phyloP scores from a whole-genome alignment of 2,888 invertebrate genomes.

The Trichopria drosophilae region DNA sequence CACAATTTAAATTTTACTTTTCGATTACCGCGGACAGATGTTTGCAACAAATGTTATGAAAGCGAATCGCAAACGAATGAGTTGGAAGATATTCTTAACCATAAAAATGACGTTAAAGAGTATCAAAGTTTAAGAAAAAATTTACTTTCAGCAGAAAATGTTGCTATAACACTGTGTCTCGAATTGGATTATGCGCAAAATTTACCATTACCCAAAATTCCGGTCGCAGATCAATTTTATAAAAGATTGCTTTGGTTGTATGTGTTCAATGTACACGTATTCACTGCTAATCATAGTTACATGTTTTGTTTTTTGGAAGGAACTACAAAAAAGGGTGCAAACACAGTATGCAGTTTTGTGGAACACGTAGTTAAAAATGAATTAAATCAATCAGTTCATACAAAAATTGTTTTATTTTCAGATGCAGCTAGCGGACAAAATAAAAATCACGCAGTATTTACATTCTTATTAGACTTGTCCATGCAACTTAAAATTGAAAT shows the following conservation, averaged over 20 bases:
- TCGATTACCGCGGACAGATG: slow-evolving; percentile 10
- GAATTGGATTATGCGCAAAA: slow-evolving; percentile 28
- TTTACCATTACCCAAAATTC: slow-evolving; percentile 16
- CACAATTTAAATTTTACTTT: slow-evolving; percentile 17
- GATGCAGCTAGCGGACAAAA: slow-evolving; percentile 18
- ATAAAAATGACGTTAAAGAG: slow-evolving; percentile 1
- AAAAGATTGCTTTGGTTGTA: slow-evolving; percentile 20
- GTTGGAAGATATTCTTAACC: neutral
- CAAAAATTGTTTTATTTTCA: slow-evolving; percentile 15
- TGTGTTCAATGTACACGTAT: slow-evolving; percentile 24
- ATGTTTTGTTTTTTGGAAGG: slow-evolving; percentile 27
- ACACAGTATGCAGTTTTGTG: slow-evolving; percentile 18
- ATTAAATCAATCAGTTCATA: neutral
- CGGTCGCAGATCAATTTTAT: slow-evolving; percentile 22
- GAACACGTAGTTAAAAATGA: slow-evolving; percentile 14
- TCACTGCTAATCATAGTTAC: slow-evolving; percentile 19
- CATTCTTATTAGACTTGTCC: too few species aligned
- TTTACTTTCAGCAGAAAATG: slow-evolving; percentile 4
- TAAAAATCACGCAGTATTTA: slow-evolving; percentile 5
- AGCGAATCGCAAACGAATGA: neutral
- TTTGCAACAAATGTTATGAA: slow-evolving; percentile 13
- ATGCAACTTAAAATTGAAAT: too few species aligned
- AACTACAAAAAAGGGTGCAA: slow-evolving; percentile 19
- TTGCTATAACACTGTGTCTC: slow-evolving; percentile 6
- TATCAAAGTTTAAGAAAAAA: slow-evolving; percentile 6